A percentile compares a stretch with the other conserved stretches of the same genome.
Evolutionary conservation across 1,140 invertebrate species (phyloP).

Genomic region (Odontomachus brunneus): DNA sequence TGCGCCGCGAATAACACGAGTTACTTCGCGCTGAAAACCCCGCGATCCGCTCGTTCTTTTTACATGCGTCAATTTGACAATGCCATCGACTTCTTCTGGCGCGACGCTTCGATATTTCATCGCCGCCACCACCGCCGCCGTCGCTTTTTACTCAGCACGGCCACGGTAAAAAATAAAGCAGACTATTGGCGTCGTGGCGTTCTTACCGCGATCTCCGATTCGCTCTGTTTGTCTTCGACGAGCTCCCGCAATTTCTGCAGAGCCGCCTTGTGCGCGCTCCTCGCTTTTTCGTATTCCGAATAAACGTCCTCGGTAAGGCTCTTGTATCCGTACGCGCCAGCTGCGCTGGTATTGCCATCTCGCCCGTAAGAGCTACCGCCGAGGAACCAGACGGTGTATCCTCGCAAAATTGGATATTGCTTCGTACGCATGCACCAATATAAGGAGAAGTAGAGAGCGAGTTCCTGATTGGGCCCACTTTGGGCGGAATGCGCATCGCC

Average conservation of each 20-base stretch:
- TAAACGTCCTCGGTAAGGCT: constrained; percentile 71
- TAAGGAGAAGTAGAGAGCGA: constrained; percentile 86
- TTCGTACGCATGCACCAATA: constrained; percentile 77
- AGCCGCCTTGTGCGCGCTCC: constrained; percentile 25
- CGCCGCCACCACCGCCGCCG: too few relatives aligned
- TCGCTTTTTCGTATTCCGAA: constrained; percentile 68
- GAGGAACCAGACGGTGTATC: constrained; percentile 78
- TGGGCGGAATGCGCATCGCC: constrained; percentile 81
- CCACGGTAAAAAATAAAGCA: constrained; percentile 31
- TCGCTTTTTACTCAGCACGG: constrained; percentile 15
- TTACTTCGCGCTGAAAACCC: constrained; percentile 10
- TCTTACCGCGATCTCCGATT: constrained; percentile 62
- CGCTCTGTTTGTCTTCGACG: constrained; percentile 41
- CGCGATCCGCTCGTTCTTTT: not conserved
- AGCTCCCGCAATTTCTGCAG: constrained; percentile 54
- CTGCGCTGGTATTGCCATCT: constrained; percentile 73
- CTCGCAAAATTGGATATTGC: constrained; percentile 73
- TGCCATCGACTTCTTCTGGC: not conserved
- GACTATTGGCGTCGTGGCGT: not conserved
- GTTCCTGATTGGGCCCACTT: constrained; percentile 90
- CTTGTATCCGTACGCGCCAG: constrained; percentile 75
- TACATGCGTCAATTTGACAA: not conserved
- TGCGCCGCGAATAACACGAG: not conserved
- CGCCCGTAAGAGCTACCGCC: constrained; percentile 69
- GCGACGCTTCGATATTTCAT: constrained; percentile 27